These are phyloP conservation scores for Mythimna ferrago DNA, from an alignment of 2,888 invertebrate species.

Conservation along the genomic window DNA sequence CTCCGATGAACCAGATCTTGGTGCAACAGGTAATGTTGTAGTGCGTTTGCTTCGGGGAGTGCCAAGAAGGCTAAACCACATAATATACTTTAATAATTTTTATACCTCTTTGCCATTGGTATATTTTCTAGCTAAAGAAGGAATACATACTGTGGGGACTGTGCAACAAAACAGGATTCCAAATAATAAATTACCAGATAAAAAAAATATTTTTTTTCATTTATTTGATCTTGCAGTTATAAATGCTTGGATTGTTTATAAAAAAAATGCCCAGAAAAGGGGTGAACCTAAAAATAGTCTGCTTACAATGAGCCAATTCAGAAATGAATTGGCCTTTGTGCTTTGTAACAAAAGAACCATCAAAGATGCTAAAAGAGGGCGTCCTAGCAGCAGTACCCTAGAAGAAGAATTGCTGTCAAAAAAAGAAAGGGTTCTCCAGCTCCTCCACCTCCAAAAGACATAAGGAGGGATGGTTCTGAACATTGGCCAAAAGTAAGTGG, in stretches of 20 bases:
- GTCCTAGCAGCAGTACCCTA: constrained; percentile 70
- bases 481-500: constrained; percentile 75
- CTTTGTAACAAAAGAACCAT: constrained; percentile 73
- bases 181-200: not conserved
- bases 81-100: too few relatives aligned
- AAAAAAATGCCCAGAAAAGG: constrained; percentile 60
- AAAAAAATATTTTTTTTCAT: too few relatives aligned
- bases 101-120: not conserved
- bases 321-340: constrained; percentile 71
- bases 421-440: constrained; percentile 62
- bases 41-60: too few relatives aligned
- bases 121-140: not conserved
- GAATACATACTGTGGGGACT: not conserved
- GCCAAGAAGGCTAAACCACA: too few relatives aligned
- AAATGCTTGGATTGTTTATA: constrained; percentile 42
- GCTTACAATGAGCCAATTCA: constrained; percentile 70
- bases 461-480: constrained; percentile 72
- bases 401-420: constrained; percentile 69
- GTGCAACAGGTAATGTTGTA: too few relatives aligned
- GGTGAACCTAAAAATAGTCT: constrained; percentile 71
- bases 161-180: not conserved
- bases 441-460: constrained; percentile 72
- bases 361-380: constrained; percentile 71
- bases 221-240: constrained; percentile 19
- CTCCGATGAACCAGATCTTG: not conserved